Evolutionary conservation across 1,140 invertebrate genomes (phyloP).

Genomic region (Metopolophium dirhodum): DNA sequence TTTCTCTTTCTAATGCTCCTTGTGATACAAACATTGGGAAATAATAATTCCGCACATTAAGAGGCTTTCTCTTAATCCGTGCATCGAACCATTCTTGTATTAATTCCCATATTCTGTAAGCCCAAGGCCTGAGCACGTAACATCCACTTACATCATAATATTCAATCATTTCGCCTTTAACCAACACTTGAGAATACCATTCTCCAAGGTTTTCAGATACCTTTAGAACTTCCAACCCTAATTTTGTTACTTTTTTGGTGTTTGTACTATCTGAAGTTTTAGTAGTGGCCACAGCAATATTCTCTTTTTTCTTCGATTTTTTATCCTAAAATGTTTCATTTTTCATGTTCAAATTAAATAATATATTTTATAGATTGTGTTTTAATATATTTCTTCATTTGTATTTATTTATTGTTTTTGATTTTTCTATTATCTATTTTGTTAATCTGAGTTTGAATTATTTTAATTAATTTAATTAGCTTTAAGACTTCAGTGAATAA

Average conservation of each 20-base stretch:
- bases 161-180: constrained; percentile 98
- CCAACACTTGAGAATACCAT: constrained; percentile 98
- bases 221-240: constrained; percentile 86
- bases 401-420: too few species aligned
- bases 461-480: too few species aligned
- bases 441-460: too few species aligned
- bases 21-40: constrained; percentile 98
- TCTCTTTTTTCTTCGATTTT: constrained; percentile 53
- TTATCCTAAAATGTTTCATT: neutral
- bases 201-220: constrained; percentile 94
- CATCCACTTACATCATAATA: constrained; percentile 99
- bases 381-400: too few species aligned
- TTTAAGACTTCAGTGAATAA: neutral
- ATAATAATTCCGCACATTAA: constrained; percentile 96
- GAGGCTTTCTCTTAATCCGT: constrained; percentile 78
- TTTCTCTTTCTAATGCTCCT: constrained; percentile 91
- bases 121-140: constrained; percentile 97
- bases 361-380: too few species aligned
- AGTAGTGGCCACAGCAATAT: neutral
- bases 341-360: neutral
- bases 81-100: constrained; percentile 89
- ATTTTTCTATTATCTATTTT: too few species aligned
- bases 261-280: constrained; percentile 51
- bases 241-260: constrained; percentile 85
- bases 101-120: constrained; percentile 94